Evolutionary conservation across 2,113 vertebrate genomes (phyloP), one percentile per base, ranked within the genome.

Genomic region (Noturus placidus): DNA sequence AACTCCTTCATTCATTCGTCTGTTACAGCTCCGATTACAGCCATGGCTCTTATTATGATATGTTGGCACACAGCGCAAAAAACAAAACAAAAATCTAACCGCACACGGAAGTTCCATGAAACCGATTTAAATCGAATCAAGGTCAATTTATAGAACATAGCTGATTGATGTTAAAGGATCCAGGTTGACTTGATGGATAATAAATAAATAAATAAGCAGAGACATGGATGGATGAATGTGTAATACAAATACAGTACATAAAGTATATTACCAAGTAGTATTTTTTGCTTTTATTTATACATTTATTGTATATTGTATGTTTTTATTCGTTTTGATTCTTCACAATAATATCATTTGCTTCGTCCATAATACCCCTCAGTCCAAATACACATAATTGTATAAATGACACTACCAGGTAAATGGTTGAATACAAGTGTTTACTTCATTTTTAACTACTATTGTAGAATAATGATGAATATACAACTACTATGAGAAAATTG

Each of bases 1-100:
- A 86, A 77, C 54, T 52, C 81, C 78, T 46, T 59, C 65, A 81
- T 86, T 65, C 46, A 46, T 80, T 69, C 76, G 80, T 65, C 57
- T 15, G 8, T 79, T 86, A 42, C 5, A 42, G 42, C 42, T 42
- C 42, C 57, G 35, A 86, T 52, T 20, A 61, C 14, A 33, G 27
- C 19, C 84, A 25, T 7, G n/a, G 15, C 76, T 80, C 56, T 54
- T 27, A 79, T 67, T 46, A 56, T 27, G 59, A 67, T 22, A 42
- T 82, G 61, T 81, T 70, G 63, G 63, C 50, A 59, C 86, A 82
- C 65, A 87, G 33, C 11, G 63, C 70, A 9, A 46, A 46, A 46
- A 46, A 9, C 1, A 46, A 42, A 42, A 42, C 3, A 42, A 42
- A 46, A 46, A n/a, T n/a, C n/a, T n/a, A n/a, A 46, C 5, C 42